Evolutionary conservation across 1,140 invertebrate species (phyloP).

Genomic region (Leptinotarsa undecemlineata): DNA sequence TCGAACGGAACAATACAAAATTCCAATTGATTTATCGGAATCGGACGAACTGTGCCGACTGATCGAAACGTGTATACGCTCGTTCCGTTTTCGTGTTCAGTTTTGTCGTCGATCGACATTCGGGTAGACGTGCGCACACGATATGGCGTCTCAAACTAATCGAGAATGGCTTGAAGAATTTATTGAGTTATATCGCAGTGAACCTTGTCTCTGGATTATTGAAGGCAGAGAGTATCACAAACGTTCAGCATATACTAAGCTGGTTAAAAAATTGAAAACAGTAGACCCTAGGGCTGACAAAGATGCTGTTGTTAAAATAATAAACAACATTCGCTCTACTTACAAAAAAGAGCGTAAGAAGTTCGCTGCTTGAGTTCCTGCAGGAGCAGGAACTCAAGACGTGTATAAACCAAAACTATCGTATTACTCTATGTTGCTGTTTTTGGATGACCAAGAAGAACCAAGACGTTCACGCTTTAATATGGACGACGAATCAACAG

Average conservation of each 20-base stretch:
- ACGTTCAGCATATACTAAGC: not conserved
- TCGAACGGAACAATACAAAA: too few species aligned
- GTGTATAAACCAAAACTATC: not conserved
- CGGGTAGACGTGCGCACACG: not conserved
- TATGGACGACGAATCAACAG: not conserved
- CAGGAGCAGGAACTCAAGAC: not conserved
- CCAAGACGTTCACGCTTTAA: not conserved
- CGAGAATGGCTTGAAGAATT: not conserved
- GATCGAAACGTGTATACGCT: too few species aligned
- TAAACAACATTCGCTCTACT: not conserved
- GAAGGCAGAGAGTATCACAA: slow-evolving; percentile 1
- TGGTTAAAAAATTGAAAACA: not conserved
- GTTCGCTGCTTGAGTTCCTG: not conserved
- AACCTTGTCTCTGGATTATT: not conserved
- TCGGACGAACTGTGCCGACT: too few species aligned
- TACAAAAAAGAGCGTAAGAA: slow-evolving; percentile 10
- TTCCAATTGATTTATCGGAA: too few species aligned
- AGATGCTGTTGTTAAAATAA: slow-evolving; percentile 12
- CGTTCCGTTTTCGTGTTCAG: too few species aligned
- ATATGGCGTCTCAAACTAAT: too few species aligned
- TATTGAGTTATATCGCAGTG: not conserved
- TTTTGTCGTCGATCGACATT: not conserved
- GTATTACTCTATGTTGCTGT: not conserved
- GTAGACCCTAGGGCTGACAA: not conserved
- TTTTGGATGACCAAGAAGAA: not conserved